Conservation (phyloP, 2,797 vertebrate species). For the Vipera latastei region DNA sequence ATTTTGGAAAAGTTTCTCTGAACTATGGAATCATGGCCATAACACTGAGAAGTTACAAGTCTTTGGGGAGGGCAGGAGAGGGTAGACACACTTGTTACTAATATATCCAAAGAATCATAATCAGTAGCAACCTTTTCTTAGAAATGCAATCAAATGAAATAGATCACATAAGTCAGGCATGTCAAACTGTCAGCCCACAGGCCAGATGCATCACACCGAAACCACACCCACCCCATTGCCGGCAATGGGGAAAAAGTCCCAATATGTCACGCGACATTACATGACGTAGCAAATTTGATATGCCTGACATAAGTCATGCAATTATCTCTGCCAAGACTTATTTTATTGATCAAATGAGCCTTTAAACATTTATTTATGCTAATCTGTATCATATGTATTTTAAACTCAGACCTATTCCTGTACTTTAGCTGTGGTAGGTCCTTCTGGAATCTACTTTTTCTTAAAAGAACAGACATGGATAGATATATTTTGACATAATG, state of each 20-base stretch:
- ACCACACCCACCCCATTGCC: too few species aligned
- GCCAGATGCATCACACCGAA: too few species aligned
- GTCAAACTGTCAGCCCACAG: too few species aligned
- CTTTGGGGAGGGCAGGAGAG: neutral
- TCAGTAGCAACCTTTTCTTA: constrained; percentile 24
- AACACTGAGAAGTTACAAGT: neutral
- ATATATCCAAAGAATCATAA: constrained; percentile 48
- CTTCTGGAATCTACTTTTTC: constrained; percentile 8
- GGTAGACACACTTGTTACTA: constrained; percentile 9
- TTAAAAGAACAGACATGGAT: neutral
- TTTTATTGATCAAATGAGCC: constrained; percentile 29
- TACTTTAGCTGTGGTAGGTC: constrained; percentile 13
- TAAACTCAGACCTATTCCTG: constrained; percentile 13
- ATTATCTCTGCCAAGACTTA: constrained; percentile 26
- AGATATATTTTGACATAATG: constrained; percentile 13
- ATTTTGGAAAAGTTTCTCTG: neutral
- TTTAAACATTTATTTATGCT: constrained; percentile 29
- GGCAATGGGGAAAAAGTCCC: too few species aligned
- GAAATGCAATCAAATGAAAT: constrained; percentile 36
- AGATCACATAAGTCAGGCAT: constrained; percentile 6
- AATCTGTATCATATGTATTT: constrained; percentile 10
- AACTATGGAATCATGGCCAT: neutral
- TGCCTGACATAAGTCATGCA: constrained; percentile 4
- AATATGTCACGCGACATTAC: fast-evolving
- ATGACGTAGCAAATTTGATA: fast-evolving